Conservation (phyloP, 2,888 invertebrate genomes). For the Ormyrus nitidulus region DNA sequence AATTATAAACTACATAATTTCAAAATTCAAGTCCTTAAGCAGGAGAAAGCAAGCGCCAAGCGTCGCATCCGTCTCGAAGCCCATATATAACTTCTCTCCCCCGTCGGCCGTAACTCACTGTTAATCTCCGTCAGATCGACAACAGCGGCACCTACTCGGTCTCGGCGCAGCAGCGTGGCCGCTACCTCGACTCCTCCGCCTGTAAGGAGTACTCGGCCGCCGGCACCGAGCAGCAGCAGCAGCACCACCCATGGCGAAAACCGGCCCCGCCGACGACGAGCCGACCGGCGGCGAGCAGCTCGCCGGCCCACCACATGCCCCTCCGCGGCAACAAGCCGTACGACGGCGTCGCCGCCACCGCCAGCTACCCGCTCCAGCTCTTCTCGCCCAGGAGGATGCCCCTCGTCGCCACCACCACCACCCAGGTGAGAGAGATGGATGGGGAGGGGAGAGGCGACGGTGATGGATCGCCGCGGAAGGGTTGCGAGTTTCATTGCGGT, state of each 20-base stretch:
- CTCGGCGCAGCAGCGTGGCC: constrained; percentile 15
- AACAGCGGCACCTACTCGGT: constrained; percentile 46
- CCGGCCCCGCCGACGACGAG: constrained; percentile 49
- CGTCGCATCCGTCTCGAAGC: neutral
- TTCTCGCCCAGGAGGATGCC: constrained; percentile 52
- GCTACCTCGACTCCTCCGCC: neutral
- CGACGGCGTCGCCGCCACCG: too few relatives aligned
- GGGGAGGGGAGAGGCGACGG: too few relatives aligned
- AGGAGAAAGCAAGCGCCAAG: neutral
- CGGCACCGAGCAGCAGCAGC: constrained; percentile 7
- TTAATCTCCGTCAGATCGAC: constrained; percentile 6
- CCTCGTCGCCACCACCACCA: constrained; percentile 43
- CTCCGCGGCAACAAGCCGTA: too few relatives aligned
- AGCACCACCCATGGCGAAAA: constrained; percentile 48
- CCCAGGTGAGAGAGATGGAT: constrained; percentile 33
- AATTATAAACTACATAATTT: too few relatives aligned
- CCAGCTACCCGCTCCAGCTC: constrained; percentile 44
- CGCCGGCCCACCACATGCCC: constrained; percentile 26
- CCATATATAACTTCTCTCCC: neutral
- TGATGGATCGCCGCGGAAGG: too few relatives aligned
- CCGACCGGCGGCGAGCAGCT: constrained; percentile 16
- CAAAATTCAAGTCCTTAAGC: too few relatives aligned
- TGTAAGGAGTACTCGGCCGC: neutral
- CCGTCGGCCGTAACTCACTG: neutral
- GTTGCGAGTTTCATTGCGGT: too few relatives aligned